Evolutionary conservation across 2,888 invertebrate genomes (phyloP).

Genomic region (Operophtera brumata): DNA sequence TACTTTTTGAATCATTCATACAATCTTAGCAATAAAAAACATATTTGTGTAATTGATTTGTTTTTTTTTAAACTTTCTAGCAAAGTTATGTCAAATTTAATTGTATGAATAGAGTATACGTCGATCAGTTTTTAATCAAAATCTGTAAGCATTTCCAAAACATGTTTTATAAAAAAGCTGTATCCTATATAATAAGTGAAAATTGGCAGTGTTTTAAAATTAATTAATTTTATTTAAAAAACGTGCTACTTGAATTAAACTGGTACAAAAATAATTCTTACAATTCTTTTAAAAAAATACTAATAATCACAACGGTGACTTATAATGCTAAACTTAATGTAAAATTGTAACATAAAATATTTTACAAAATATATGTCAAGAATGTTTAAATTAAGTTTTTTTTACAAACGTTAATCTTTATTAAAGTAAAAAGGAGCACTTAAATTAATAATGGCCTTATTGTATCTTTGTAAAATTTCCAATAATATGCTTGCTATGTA

Average conservation of each 20-base stretch:
- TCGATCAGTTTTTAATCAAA: background rate
- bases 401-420: background rate
- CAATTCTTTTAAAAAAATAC: constrained; percentile 47
- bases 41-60: background rate
- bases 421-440: background rate
- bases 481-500: no score
- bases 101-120: background rate
- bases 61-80: background rate
- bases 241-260: constrained; percentile 45
- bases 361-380: constrained; percentile 35
- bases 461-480: background rate
- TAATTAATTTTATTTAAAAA: constrained; percentile 27
- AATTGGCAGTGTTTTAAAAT: constrained; percentile 63
- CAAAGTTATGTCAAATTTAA: background rate
- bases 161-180: background rate
- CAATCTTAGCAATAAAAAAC: constrained; percentile 16
- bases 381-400: constrained; percentile 11
- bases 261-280: constrained; percentile 73
- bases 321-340: constrained; percentile 49
- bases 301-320: constrained; percentile 74
- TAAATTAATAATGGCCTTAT: background rate
- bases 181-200: constrained; percentile 2
- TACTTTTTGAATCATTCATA: constrained; percentile 29
- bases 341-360: constrained; percentile 32
- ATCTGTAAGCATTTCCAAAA: constrained; percentile 5